These are phyloP conservation scores for Salvelinus namaycush DNA, from an alignment of 2,113 vertebrate genomes.

Conservation along the genomic window DNA sequence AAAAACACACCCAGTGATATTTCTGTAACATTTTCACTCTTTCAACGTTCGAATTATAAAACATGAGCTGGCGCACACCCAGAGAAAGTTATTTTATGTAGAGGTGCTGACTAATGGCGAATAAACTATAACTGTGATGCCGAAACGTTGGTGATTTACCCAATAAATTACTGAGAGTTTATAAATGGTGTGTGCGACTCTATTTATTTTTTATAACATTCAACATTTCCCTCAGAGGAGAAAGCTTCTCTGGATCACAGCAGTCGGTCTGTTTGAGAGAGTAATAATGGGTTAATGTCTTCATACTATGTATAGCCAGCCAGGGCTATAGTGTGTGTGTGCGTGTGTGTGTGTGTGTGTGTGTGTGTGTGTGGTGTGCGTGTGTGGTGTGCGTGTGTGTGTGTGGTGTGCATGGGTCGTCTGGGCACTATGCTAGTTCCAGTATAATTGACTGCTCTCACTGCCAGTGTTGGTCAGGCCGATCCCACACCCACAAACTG, in stretches of 20 bases:
- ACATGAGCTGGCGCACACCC: constrained; percentile 3
- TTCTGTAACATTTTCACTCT: background rate
- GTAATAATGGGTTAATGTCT: constrained; percentile 32
- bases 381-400: too few species aligned
- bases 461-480: background rate
- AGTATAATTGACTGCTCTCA: background rate
- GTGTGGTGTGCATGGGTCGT: too few species aligned
- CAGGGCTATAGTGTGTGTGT: constrained; percentile 10
- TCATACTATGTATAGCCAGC: constrained; percentile 34
- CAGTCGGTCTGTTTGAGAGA: background rate
- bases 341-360: too few species aligned
- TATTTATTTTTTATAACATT: constrained; percentile 3
- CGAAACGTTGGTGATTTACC: too few species aligned
- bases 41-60: background rate
- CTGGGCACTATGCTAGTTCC: background rate
- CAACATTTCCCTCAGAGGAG: background rate
- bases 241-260: too few species aligned
- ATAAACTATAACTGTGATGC: too few species aligned
- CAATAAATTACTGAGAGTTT: too few species aligned
- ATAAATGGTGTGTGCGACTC: too few species aligned
- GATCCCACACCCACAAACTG: background rate
- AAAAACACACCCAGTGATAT: background rate
- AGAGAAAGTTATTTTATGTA: too few species aligned
- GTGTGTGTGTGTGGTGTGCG: too few species aligned
- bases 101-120: too few species aligned